phyloP scores from a whole-genome alignment of 2,113 vertebrate genomes.

The Rafetus swinhoei region DNA sequence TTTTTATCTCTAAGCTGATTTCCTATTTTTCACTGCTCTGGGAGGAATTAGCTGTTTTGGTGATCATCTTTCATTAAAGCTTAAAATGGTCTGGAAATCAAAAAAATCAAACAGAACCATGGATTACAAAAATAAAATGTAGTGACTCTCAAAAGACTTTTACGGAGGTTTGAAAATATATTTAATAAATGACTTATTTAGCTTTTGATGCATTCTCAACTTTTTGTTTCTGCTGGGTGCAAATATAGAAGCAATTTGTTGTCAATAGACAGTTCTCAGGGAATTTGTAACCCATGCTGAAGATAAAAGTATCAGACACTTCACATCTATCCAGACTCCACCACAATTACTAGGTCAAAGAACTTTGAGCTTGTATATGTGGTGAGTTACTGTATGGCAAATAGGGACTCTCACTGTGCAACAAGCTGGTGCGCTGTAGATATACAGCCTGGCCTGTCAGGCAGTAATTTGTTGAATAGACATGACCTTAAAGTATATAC shows the following conservation, averaged over 20 bases:
- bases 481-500: not conserved
- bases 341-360: not conserved
- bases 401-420: not conserved
- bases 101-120: not conserved
- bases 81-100: not conserved
- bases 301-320: not conserved
- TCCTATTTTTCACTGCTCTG: not conserved
- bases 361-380: not conserved
- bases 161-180: not conserved
- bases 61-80: not conserved
- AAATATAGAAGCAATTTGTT: not conserved
- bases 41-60: not conserved
- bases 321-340: not conserved
- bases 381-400: not conserved
- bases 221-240: not conserved
- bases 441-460: not conserved
- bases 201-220: not conserved
- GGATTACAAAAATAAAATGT: not conserved
- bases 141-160: not conserved
- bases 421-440: not conserved
- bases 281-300: not conserved
- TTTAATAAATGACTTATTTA: not conserved
- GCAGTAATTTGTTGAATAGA: not conserved
- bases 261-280: not conserved
- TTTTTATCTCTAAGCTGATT: not conserved